Evolutionary conservation across 2,888 invertebrate genomes (phyloP).

Genomic region (Drosophila kuntzei): DNA sequence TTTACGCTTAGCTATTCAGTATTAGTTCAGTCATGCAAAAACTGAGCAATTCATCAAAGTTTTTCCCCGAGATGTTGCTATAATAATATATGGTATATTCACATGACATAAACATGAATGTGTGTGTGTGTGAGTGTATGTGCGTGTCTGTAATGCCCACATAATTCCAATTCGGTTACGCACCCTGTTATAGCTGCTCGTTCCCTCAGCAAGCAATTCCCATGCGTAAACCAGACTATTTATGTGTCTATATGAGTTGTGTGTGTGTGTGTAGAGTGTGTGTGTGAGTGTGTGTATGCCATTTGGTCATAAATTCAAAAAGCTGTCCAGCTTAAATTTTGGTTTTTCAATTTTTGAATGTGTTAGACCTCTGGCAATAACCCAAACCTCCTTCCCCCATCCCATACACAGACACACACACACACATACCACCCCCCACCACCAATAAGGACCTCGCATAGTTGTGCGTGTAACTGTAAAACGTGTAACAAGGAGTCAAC

Average conservation of each 20-base stretch:
- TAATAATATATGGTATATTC: slow-evolving; percentile 56
- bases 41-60: slow-evolving; percentile 52
- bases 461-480: slow-evolving; percentile 80
- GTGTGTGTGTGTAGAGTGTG: slow-evolving; percentile 28
- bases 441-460: slow-evolving; percentile 44
- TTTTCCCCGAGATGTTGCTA: slow-evolving; percentile 28
- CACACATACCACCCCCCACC: background rate
- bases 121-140: slow-evolving; percentile 13
- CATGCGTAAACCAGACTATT: slow-evolving; percentile 69
- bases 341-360: slow-evolving; percentile 80
- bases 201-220: slow-evolving; percentile 62
- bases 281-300: slow-evolving; percentile 50
- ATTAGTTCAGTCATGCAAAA: slow-evolving; percentile 51
- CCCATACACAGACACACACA: slow-evolving; percentile 4
- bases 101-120: slow-evolving; percentile 40
- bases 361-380: slow-evolving; percentile 53
- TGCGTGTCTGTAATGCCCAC: slow-evolving; percentile 35
- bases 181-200: slow-evolving; percentile 36
- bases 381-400: background rate
- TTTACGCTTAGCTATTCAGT: slow-evolving; percentile 29
- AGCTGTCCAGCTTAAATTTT: slow-evolving; percentile 79
- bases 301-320: slow-evolving; percentile 79
- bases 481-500: slow-evolving; percentile 72
- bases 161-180: slow-evolving; percentile 55
- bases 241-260: slow-evolving; percentile 27